Conservation (phyloP, 2,797 vertebrate genomes). For the Ptychadena robeensis region DNA sequence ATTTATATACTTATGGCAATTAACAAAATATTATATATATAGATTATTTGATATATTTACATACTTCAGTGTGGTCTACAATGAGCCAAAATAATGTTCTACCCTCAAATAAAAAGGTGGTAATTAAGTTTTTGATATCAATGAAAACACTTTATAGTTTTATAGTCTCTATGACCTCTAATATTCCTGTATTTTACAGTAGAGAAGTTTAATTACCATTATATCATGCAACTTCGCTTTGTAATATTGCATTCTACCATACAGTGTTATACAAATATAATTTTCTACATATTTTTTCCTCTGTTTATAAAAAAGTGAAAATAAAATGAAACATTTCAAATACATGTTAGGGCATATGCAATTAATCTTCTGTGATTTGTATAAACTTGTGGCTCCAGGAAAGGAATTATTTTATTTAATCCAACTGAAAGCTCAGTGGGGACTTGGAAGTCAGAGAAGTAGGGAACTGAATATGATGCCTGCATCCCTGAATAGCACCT, state of each 20-base stretch:
- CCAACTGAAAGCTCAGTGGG: not conserved
- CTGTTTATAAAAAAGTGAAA: too few species aligned
- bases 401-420: conserved; percentile 37
- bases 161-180: not conserved
- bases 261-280: not conserved
- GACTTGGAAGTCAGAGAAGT: conserved; percentile 28
- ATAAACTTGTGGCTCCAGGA: not conserved
- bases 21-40: too few species aligned
- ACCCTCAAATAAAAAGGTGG: not conserved
- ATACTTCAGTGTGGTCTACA: too few species aligned
- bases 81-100: too few species aligned
- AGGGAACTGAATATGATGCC: conserved; percentile 2
- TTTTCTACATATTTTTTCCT: not conserved
- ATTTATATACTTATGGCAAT: too few species aligned
- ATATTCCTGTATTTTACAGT: not conserved
- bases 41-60: too few species aligned
- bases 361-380: conserved; percentile 4
- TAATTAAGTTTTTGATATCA: not conserved
- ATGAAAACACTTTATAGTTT: not conserved
- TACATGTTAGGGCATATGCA: not conserved
- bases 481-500: conserved; percentile 5
- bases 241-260: not conserved
- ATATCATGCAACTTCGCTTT: not conserved
- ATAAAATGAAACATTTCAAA: not conserved
- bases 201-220: not conserved